phyloP scores from a whole-genome alignment of 2,113 vertebrate species.

The Meleagris gallopavo region DNA sequence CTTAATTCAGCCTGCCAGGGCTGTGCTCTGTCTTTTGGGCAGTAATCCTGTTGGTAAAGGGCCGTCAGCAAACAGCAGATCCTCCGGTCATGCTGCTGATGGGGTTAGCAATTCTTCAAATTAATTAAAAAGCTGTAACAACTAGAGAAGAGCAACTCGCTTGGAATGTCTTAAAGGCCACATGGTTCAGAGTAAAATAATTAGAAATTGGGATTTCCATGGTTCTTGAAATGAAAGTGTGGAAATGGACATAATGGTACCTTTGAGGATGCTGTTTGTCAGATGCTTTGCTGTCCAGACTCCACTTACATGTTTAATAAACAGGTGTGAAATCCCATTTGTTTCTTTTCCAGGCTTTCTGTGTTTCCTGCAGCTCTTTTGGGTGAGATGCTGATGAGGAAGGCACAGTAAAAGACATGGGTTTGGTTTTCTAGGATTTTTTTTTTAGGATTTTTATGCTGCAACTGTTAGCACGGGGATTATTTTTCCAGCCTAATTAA shows the following conservation, averaged over 20 bases:
- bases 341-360: neutral
- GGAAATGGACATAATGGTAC: fast-evolving
- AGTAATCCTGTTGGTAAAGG: neutral
- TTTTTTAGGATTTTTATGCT: neutral
- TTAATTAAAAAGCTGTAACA: neutral
- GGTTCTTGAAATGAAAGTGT: neutral
- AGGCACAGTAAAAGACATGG: fast-evolving
- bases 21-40: neutral
- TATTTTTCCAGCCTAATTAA: neutral
- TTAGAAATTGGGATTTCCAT: neutral
- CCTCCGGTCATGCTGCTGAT: fast-evolving
- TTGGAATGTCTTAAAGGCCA: neutral
- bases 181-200: neutral
- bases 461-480: fast-evolving
- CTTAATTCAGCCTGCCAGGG: neutral
- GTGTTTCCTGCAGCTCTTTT: neutral
- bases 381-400: neutral
- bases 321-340: neutral
- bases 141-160: fast-evolving
- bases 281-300: fast-evolving
- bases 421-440: neutral
- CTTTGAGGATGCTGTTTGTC: neutral
- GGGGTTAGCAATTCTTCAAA: neutral
- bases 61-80: neutral
- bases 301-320: neutral